Conservation (phyloP, 2,113 vertebrate species). For the Ascaphus truei region DNA sequence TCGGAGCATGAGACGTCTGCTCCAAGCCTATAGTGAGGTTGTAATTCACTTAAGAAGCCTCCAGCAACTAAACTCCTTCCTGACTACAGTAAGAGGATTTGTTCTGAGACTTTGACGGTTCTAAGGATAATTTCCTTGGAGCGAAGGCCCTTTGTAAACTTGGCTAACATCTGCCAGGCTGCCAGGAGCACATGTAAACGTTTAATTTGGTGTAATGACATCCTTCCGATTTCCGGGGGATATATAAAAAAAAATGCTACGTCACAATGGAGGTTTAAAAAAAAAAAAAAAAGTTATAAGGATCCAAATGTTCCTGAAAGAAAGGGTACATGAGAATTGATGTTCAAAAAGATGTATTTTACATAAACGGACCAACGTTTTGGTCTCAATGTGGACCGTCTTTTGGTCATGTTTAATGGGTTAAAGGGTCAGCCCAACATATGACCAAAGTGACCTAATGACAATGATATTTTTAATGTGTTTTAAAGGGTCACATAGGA, state of each 20-base stretch:
- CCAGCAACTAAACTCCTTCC: neutral
- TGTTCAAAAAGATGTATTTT: no score
- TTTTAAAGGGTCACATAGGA: no score
- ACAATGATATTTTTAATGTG: no score
- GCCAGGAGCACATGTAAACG: neutral
- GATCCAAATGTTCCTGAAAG: no score
- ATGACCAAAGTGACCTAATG: no score
- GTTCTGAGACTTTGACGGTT: neutral
- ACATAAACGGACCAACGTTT: no score
- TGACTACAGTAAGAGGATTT: neutral
- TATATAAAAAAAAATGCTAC: neutral
- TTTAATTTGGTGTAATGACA: neutral
- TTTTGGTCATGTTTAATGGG: no score
- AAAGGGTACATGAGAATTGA: no score
- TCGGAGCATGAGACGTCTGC: neutral
- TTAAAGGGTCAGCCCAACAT: no score
- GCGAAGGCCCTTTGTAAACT: neutral
- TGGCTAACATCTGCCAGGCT: neutral
- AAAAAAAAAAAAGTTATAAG: no score
- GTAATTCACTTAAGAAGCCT: neutral
- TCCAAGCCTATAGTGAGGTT: neutral
- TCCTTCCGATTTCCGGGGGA: neutral
- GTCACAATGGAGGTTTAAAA: no score
- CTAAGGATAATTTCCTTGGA: neutral
- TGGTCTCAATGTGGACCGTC: no score